These are phyloP conservation scores for Formica selysi DNA, from an alignment of 1,140 invertebrate genomes.

Conservation along the genomic window DNA sequence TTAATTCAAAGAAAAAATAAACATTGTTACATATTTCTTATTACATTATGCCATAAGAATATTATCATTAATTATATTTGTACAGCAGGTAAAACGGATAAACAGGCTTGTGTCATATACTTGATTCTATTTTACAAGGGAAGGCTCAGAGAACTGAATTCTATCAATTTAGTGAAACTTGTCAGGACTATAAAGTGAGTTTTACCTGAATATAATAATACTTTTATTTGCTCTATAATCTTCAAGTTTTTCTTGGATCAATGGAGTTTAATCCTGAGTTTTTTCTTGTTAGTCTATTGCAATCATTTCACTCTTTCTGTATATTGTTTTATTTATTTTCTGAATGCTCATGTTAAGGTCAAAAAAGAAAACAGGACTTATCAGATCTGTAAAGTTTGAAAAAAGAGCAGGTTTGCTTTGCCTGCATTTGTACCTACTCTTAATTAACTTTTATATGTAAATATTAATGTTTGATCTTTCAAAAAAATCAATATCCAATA, in stretches of 20 bases:
- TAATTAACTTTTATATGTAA: slow-evolving; percentile 74
- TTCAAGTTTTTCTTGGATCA: too few relatives aligned
- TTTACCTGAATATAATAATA: too few relatives aligned
- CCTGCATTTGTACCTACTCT: slow-evolving; percentile 67
- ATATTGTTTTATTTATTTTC: slow-evolving; percentile 76
- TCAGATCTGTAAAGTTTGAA: slow-evolving; percentile 56
- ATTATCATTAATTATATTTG: slow-evolving; percentile 66
- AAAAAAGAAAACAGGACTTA: slow-evolving; percentile 49
- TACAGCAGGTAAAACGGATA: slow-evolving; percentile 66
- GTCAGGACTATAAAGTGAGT: too few relatives aligned
- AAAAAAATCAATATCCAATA: slow-evolving; percentile 49
- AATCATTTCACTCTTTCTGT: slow-evolving; percentile 60
- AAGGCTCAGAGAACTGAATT: too few relatives aligned
- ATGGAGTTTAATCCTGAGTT: too few relatives aligned
- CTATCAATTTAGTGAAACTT: too few relatives aligned
- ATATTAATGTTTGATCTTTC: slow-evolving; percentile 62
- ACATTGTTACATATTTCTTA: slow-evolving; percentile 71
- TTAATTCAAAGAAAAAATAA: slow-evolving; percentile 61
- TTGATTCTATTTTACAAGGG: slow-evolving; percentile 37
- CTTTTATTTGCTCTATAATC: too few relatives aligned
- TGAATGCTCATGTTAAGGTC: slow-evolving; percentile 51
- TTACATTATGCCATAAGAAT: slow-evolving; percentile 65
- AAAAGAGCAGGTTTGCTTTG: slow-evolving; percentile 37
- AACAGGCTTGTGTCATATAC: slow-evolving; percentile 61
- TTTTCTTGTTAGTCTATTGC: slow-evolving; percentile 52